Conservation (phyloP, 2,797 vertebrate species). For the Trachurus trachurus region DNA sequence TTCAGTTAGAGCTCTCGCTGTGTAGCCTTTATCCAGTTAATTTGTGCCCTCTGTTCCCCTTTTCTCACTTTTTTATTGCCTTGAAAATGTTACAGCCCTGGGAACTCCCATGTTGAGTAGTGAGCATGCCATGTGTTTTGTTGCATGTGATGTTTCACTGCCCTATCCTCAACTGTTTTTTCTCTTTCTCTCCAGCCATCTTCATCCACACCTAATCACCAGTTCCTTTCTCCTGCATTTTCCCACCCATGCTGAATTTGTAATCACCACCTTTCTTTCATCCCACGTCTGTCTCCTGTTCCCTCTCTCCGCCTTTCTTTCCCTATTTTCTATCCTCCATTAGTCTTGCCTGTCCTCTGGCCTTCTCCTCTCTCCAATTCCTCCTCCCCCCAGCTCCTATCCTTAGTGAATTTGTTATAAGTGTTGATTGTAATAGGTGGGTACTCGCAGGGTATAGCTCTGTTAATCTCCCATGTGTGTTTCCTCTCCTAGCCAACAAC, state of each 20-base stretch:
- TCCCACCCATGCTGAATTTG: constrained; percentile 54
- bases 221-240: constrained; percentile 38
- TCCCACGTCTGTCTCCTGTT: constrained; percentile 39
- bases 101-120: constrained; percentile 17
- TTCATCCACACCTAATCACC: constrained; percentile 28
- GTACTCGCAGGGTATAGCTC: constrained; percentile 22
- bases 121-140: constrained; percentile 6
- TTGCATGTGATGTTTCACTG: constrained; percentile 12
- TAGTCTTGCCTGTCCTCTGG: constrained; percentile 31
- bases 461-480: constrained; percentile 34
- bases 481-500: constrained; percentile 30
- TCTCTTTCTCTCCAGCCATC: constrained; percentile 23
- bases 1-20: constrained; percentile 11
- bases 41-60: constrained; percentile 3
- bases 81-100: constrained; percentile 5
- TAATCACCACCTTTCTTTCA: constrained; percentile 55
- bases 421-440: constrained; percentile 52
- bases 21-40: neutral
- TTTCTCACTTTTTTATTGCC: constrained; percentile 9
- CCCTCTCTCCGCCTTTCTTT: constrained; percentile 11
- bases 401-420: constrained; percentile 35
- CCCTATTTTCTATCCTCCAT: constrained; percentile 36
- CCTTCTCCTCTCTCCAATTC: neutral
- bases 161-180: neutral
- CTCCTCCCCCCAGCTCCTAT: constrained; percentile 1